A percentile compares a stretch with the other conserved stretches of the same genome.
Conservation (phyloP, 2,888 invertebrate species). For the Metallyticus violacea region DNA sequence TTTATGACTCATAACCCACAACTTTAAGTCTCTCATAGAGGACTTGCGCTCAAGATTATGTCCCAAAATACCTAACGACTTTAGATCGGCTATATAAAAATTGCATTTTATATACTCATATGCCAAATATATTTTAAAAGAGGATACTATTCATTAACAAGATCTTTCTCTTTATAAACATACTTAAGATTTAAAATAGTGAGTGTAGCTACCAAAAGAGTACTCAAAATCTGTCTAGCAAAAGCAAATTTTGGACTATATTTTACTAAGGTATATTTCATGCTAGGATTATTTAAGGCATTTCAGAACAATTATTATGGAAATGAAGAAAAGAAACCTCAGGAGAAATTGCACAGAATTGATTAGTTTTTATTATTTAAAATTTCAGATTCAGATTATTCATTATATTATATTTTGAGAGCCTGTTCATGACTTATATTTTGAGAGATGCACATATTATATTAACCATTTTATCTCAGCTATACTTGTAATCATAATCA, state of each 20-base stretch:
- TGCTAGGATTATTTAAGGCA: background rate
- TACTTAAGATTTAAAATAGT: background rate
- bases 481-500: background rate
- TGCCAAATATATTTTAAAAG: no score
- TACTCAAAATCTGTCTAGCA: background rate
- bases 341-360: background rate
- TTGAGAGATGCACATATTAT: background rate
- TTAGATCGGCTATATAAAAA: no score
- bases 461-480: background rate
- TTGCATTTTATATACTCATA: no score
- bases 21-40: no score
- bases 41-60: no score
- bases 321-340: background rate
- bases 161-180: no score
- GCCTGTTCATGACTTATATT: background rate
- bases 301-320: background rate
- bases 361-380: background rate
- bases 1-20: no score
- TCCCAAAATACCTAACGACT: no score
- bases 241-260: background rate
- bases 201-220: background rate
- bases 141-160: no score
- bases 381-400: background rate
- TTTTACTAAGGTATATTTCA: background rate
- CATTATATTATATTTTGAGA: background rate